phyloP scores from a whole-genome alignment of 2,797 vertebrate species.

The Sebastes vulpes region DNA sequence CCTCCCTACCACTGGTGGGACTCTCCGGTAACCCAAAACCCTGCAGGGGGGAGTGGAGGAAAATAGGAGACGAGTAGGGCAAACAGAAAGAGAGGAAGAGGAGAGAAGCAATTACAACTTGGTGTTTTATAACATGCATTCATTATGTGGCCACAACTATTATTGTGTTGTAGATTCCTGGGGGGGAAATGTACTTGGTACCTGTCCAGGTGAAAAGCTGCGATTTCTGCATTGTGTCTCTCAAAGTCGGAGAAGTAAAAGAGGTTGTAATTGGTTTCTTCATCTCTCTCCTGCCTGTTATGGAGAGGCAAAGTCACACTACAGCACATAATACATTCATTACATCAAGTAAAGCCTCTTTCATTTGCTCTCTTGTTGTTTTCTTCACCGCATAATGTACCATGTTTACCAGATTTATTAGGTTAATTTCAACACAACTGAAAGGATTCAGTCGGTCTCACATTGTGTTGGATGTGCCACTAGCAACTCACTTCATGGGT shows the following conservation, averaged over 20 bases:
- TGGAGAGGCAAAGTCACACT: neutral
- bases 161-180: too few relatives aligned
- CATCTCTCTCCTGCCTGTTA: conserved; percentile 86
- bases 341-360: neutral
- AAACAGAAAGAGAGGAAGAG: too few relatives aligned
- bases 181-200: neutral
- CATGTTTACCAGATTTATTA: neutral
- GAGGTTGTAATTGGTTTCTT: conserved; percentile 89
- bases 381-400: too few relatives aligned
- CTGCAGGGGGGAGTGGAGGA: conserved; percentile 58
- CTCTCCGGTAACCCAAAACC: conserved; percentile 88
- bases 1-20: conserved; percentile 88
- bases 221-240: conserved; percentile 90
- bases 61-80: neutral
- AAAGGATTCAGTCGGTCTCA: too few relatives aligned
- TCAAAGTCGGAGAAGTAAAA: conserved; percentile 94
- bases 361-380: too few relatives aligned
- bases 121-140: conserved; percentile 1
- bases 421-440: neutral
- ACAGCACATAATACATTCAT: neutral
- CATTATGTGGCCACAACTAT: neutral
- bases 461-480: neutral
- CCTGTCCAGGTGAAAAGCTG: conserved; percentile 91
- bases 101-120: neutral
- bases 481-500: conserved; percentile 87